Base-by-base conservation (phyloP, 2,888 invertebrate genomes). In the Eupithecia inturbata region DNA sequence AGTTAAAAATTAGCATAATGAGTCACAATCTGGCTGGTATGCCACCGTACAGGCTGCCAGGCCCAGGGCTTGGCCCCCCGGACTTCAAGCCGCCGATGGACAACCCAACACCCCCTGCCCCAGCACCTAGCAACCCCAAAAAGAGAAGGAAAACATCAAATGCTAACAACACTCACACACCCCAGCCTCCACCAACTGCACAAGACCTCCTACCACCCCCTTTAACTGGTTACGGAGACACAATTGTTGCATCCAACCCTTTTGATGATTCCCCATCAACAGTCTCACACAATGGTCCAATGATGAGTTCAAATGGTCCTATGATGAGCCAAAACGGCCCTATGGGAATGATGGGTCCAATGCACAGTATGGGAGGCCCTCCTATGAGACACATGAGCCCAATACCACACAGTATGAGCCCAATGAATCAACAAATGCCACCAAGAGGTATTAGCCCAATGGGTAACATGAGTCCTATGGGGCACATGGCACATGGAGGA, bases 241-340 rank as follows among this genome's bases (percentile, higher is more conserved):
- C 98, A 75, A 98, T 99, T 87, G 97, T 98, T 77, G 98, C 98
- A 74, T 98, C 98, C 78, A 99, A 99, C 92, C 98, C 98, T 57
- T 99, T 99, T 90, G 98, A 99, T 92, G 98, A 99, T 89, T 97
- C 97, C 71, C 97, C 97, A 68, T 95, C 95, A 67, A 96, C 95
- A 68, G 94, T 95, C 68, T 91, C 95, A 79, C 91, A 95, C 88
- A 95, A 95, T 88, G 95, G 95, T 12, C 95, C 96, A 80, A 95
- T 96, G 95, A 95, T 95, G 90, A 95, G 94, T 85, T 95, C 95
- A 63, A 96, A 95, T 86, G 95, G 95, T 3, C 95, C 95, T n/a
- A 95, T 96, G 95, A 95, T 95, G 95, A 95, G 95, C 84, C 96
- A 96, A 77, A 96, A 96, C 87, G 95, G 95, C 53, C 96, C 96